Evolutionary conservation across 2,113 vertebrate species (phyloP).

Genomic region (Anguilla japonica): DNA sequence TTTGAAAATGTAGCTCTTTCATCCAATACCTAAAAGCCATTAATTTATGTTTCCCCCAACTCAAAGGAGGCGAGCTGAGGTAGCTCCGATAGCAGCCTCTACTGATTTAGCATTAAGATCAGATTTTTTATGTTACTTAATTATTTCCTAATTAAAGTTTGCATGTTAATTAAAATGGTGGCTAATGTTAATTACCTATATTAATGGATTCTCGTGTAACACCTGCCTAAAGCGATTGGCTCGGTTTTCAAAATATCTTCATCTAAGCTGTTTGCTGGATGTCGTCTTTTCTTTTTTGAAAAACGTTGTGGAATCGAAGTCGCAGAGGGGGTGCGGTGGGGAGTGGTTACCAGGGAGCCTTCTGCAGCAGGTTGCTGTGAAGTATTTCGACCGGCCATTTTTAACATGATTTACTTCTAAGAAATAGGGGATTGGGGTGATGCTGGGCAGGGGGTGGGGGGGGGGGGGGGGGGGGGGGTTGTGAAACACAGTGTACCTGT

Average conservation of each 20-base stretch:
- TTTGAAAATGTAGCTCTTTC: conserved; percentile 50
- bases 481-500: conserved; percentile 16
- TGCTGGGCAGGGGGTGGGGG: not conserved
- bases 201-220: conserved; percentile 95
- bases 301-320: conserved; percentile 45
- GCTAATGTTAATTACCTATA: conserved; percentile 98
- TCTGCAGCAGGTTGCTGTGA: conserved; percentile 42
- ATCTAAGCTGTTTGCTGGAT: conserved; percentile 73
- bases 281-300: conserved; percentile 42
- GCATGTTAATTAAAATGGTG: conserved; percentile 97
- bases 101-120: conserved; percentile 77
- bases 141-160: conserved; percentile 96
- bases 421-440: conserved; percentile 14
- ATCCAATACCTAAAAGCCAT: conserved; percentile 30
- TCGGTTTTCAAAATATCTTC: conserved; percentile 94
- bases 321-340: not conserved
- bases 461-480: not conserved
- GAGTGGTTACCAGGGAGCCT: conserved; percentile 12
- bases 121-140: conserved; percentile 89
- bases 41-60: conserved; percentile 34
- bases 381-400: conserved; percentile 33
- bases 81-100: conserved; percentile 34
- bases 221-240: conserved; percentile 93
- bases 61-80: conserved; percentile 35
- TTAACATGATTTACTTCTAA: conserved; percentile 37